Evolutionary conservation across 2,888 invertebrate genomes (phyloP), one percentile per base, ranked within the genome.

Genomic region (Hecatera dysodea): DNA sequence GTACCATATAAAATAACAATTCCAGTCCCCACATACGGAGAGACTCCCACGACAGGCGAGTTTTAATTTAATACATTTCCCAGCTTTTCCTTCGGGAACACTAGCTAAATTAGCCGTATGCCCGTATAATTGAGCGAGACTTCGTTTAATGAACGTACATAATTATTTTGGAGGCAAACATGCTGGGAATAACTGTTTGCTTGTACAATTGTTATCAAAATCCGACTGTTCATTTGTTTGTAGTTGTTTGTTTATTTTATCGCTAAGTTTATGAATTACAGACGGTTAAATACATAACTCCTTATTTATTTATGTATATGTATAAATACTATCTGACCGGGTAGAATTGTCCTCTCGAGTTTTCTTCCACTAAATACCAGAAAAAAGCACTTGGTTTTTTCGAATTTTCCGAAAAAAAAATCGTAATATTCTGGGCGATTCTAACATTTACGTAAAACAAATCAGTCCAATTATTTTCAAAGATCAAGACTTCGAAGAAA

Each of bases 91-190:
- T 42, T n/a, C 0, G 78, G 78, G 59, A 17, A 55, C 59, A 59
- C 22, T 44, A 36, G 33, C 8, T 44, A 7, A 60, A 63, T 72
- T 57, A 57, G 11, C 68, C n/a, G 44, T 27, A 39, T 15, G 27
- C 44, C 11, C n/a, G 36, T 46, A 36, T 52, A 19, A n/a, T 33
- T 4, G 36, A 29, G 15, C 15, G 27, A 46, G 27, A 75, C 9
- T 65, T 65, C 27, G 8, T 53, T 53, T 44, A 44, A 39, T 39
- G 15, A 71, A 46, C 19, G 29, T 71, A 48, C 61, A 29, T 36
- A 24, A 44, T 65, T 70, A 65, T 75, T 36, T 44, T 44, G 12
- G 19, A 22, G n/a, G 44, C 22, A 46, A 53, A 75, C 46, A 39
- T 39, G 22, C 9, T 53, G 44, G 36, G 39, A 63, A 19, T 55